Conservation (phyloP, 1,140 invertebrate species). For the Lethocerus indicus region DNA sequence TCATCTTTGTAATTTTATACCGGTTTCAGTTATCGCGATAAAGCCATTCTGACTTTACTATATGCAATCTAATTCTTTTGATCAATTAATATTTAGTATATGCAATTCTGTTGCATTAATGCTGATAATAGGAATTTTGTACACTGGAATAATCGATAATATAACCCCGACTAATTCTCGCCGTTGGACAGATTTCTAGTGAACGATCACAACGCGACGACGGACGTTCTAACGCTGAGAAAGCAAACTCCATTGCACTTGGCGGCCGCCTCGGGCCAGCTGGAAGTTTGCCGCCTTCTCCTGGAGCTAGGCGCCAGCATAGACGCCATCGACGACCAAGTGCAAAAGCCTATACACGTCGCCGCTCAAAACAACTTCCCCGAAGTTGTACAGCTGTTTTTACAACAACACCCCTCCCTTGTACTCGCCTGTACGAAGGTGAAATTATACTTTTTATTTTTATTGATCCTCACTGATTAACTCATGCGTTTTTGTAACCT, state of each 20-base stretch:
- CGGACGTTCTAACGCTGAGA: constrained; percentile 83
- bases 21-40: too few relatives aligned
- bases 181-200: constrained; percentile 60
- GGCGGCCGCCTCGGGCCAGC: constrained; percentile 81
- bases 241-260: constrained; percentile 81
- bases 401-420: constrained; percentile 87
- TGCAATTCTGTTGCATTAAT: too few relatives aligned
- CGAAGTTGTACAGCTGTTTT: constrained; percentile 92
- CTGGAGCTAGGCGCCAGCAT: constrained; percentile 90
- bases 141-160: too few relatives aligned
- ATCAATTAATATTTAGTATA: neutral
- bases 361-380: constrained; percentile 97
- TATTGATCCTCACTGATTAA: too few relatives aligned
- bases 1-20: too few relatives aligned
- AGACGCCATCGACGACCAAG: constrained; percentile 83
- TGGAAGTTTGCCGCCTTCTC: constrained; percentile 87
- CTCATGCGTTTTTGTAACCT: too few relatives aligned
- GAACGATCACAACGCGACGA: constrained; percentile 82
- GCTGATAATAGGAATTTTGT: too few relatives aligned
- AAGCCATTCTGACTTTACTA: too few relatives aligned
- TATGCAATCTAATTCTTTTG: neutral
- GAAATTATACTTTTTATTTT: neutral
- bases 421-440: constrained; percentile 84
- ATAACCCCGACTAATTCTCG: too few relatives aligned
- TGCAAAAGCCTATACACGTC: constrained; percentile 78